phyloP scores from a whole-genome alignment of 1,140 invertebrate genomes.

The Caerostris extrusa region DNA sequence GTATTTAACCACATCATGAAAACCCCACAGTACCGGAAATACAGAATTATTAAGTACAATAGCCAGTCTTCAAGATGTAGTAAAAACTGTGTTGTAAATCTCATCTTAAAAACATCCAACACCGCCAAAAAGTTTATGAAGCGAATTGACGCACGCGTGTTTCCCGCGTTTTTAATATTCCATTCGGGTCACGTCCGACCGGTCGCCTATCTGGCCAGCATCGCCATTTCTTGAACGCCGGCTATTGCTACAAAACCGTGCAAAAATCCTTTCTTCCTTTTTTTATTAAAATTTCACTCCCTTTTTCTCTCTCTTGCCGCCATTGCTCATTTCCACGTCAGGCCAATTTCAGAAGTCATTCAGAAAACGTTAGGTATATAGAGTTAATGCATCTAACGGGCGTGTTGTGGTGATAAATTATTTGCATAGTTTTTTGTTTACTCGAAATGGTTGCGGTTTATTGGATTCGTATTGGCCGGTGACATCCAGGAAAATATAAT shows the following conservation, averaged over 20 bases:
- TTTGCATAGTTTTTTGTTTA: neutral
- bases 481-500: neutral
- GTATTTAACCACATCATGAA: neutral
- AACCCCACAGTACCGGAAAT: neutral
- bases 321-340: neutral
- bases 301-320: neutral
- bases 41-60: neutral
- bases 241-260: neutral
- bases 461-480: neutral
- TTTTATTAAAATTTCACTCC: neutral
- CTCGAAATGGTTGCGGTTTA: neutral
- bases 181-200: constrained; percentile 2
- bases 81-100: neutral
- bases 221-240: neutral
- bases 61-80: neutral
- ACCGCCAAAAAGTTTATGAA: neutral
- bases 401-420: neutral
- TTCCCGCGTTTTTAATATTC: constrained; percentile 31
- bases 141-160: constrained; percentile 24
- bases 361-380: neutral
- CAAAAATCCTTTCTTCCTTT: constrained; percentile 42
- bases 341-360: neutral
- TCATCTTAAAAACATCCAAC: neutral
- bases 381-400: neutral
- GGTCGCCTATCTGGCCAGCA: constrained; percentile 22